These are phyloP conservation scores for Urechis unicinctus DNA, from an alignment of 2,888 invertebrate species.

Conservation along the genomic window DNA sequence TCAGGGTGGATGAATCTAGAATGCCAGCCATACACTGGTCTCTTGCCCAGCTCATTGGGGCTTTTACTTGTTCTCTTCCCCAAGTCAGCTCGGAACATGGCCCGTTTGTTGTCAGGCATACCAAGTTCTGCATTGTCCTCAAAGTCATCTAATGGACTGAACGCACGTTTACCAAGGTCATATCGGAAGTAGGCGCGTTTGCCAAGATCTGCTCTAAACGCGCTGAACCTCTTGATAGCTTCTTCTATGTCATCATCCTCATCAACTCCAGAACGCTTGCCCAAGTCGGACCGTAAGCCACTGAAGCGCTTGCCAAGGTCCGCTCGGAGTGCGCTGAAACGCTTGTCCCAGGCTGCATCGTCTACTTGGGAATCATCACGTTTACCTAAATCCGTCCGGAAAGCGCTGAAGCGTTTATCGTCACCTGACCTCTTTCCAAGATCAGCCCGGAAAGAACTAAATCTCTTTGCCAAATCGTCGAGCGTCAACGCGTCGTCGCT, in stretches of 20 bases:
- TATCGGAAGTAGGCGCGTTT: slow-evolving; percentile 2
- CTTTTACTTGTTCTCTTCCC: slow-evolving; percentile 1
- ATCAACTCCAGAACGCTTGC: neutral
- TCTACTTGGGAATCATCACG: neutral
- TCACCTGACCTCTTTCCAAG: slow-evolving; percentile 7
- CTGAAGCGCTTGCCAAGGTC: slow-evolving; percentile 4
- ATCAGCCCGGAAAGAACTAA: slow-evolving; percentile 2
- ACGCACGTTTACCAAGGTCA: slow-evolving; percentile 7
- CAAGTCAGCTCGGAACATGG: slow-evolving; percentile 1
- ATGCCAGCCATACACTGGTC: no score
- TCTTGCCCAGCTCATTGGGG: slow-evolving; percentile 3
- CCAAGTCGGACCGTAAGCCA: slow-evolving; percentile 2
- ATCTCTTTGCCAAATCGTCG: no score
- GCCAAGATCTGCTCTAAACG: slow-evolving; percentile 5
- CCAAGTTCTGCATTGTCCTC: neutral
- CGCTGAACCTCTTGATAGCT: neutral
- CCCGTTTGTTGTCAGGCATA: neutral
- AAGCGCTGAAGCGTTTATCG: slow-evolving; percentile 1
- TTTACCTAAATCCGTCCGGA: slow-evolving; percentile 7
- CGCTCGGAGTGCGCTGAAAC: neutral
- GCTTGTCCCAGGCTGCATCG: neutral
- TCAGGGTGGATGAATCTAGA: no score
- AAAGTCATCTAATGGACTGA: neutral
- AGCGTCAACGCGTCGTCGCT: neutral
- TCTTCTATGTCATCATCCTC: neutral